Evolutionary conservation across 2,888 invertebrate species (phyloP), one percentile per base, ranked within the genome.

Genomic region (Noctua comes): DNA sequence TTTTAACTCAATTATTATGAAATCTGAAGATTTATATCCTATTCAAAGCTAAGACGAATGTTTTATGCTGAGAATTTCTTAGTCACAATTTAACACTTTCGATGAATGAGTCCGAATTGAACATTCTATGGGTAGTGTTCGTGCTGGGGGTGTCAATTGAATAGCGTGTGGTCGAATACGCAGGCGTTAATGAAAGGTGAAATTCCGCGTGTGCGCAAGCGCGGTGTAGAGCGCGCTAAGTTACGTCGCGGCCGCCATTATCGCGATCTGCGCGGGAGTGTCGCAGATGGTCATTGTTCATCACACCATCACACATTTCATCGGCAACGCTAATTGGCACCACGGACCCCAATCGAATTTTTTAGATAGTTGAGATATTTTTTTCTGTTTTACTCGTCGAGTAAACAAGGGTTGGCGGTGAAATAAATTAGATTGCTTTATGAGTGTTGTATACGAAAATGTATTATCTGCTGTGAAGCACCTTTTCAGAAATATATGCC

Each of bases 301-400:
- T 92, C 92, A 93, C 89, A 88, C 83, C 86, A 90, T 87, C 90
- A 89, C 89, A 89, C 91, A 89, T 91, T 90, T 90, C 91, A 92
- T 91, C 91, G 90, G 87, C 83, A 87, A 90, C 93, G 91, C 93
- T 94, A 94, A 94, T 94, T 94, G 92, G 93, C 88, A 90, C 85
- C 86, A 80, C 68, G 69, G 80, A 76, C 82, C 80, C 83, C 86
- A 86, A 88, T 83, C 83, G 81, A 87, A 89, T 91, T 85, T 88
- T 88, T 84, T 80, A 87, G 76, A 90, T 90, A 86, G 72, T 74
- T 68, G 51, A 74, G 48, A 85, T 76, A 59, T 74, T 86, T 86
- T 82, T 83, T 85, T 80, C 69, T 73, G 43, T 86, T 84, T 79
- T 68, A 40, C 48, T 70, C 40, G 54, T 64, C 70, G 59, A 71